Evolutionary conservation across 2,888 invertebrate species (phyloP), one percentile per base, ranked within the genome.

Genomic region (Chrysopilus asiliformis): DNA sequence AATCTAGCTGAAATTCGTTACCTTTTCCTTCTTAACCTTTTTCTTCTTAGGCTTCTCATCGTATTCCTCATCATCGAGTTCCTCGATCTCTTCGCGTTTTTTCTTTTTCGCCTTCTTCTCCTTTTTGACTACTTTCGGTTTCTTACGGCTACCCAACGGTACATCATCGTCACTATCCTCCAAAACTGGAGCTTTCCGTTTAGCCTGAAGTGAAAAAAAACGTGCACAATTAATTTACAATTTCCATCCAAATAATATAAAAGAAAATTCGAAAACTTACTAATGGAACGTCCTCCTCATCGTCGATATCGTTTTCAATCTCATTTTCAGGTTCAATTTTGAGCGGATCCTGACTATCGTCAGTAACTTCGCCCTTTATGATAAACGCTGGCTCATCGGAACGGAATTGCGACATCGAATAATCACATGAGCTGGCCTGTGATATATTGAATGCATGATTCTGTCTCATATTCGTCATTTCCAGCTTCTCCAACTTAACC

Each of bases 231-330:
- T 12, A n/a, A n/a, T n/a, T n/a, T n/a, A n/a, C n/a, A n/a, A n/a
- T n/a, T n/a, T n/a, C n/a, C n/a, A n/a, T n/a, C n/a, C n/a, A n/a
- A n/a, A n/a, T n/a, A n/a, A n/a, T n/a, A n/a, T n/a, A n/a, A n/a
- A n/a, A n/a, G n/a, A n/a, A n/a, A 19, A 19, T 17, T 18, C 18
- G 16, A 25, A 7, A 26, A 32, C 64, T 67, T 68, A 83, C 83
- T 70, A 84, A 60, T 47, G 85, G 83, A 32, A 73, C 55, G 58
- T 86, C 83, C 55, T 82, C 82, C 45, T 82, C 80, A 44, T 76
- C 78, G 3, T 75, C 74, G 12, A 71, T 64, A 32, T 60, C 63
- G 28, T 50, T 46, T 28, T 38, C 35, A 3, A 34, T 29, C 33
- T 58, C 58, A 13, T 68, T 51, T 60, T 41, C 69, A 8, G 25